phyloP scores from a whole-genome alignment of 2,888 invertebrate species.

The Hydrotaea cyrtoneurina region DNA sequence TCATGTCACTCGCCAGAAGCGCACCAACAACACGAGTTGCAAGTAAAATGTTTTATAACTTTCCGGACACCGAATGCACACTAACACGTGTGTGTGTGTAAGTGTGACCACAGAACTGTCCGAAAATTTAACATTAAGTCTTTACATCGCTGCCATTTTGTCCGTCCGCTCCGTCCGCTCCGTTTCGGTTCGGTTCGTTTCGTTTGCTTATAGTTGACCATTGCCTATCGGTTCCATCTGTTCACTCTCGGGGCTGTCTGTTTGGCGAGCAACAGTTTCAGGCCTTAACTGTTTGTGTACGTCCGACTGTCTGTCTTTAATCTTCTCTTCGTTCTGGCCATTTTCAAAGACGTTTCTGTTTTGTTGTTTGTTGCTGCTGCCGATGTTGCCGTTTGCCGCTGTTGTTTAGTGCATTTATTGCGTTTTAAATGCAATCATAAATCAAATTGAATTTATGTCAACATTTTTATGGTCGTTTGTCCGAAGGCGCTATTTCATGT shows the following conservation, averaged over 20 bases:
- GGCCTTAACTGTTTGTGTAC: slow-evolving; percentile 35
- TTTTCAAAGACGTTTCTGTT: slow-evolving; percentile 21
- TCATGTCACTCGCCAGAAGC: slow-evolving; percentile 60
- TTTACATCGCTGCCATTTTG: slow-evolving; percentile 41
- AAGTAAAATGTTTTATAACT: slow-evolving; percentile 62
- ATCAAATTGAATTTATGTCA: slow-evolving; percentile 77
- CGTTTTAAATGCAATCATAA: slow-evolving; percentile 77
- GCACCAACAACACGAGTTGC: slow-evolving; percentile 29
- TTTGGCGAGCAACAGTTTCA: slow-evolving; percentile 64
- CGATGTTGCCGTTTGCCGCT: slow-evolving; percentile 51
- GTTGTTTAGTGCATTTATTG: slow-evolving; percentile 72
- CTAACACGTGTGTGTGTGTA: slow-evolving; percentile 43
- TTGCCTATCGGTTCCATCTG: slow-evolving; percentile 31
- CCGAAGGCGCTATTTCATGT: slow-evolving; percentile 75
- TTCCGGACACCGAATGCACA: slow-evolving; percentile 50
- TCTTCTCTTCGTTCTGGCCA: slow-evolving; percentile 7
- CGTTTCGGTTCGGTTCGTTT: no score
- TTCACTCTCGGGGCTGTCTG: not conserved
- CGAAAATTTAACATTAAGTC: slow-evolving; percentile 63
- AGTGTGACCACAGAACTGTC: slow-evolving; percentile 64
- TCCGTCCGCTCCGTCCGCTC: slow-evolving; percentile 10
- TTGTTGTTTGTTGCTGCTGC: slow-evolving; percentile 50
- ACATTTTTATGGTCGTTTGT: slow-evolving; percentile 75
- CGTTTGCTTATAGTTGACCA: slow-evolving; percentile 17
- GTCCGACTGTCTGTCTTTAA: slow-evolving; percentile 40